Percentiles rank a stretch among this genome's conserved stretches.
Conservation (phyloP, 2,113 vertebrate genomes). For the Phalacrocorax pelagicus region DNA sequence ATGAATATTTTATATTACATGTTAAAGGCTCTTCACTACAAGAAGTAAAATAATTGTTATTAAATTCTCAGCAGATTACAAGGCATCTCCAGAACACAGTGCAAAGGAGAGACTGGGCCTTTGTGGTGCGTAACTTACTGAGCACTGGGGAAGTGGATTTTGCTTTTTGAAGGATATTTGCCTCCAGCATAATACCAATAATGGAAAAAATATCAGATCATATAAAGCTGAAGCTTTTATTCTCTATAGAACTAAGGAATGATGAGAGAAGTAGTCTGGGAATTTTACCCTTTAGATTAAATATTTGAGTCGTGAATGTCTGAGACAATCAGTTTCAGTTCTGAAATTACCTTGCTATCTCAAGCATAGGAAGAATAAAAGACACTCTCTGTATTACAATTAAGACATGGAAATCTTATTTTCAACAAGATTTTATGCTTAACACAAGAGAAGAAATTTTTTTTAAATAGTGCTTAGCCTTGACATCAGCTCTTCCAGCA, state of each 20-base stretch:
- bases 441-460: neutral
- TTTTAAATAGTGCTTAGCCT: constrained; percentile 1
- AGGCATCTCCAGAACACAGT: constrained; percentile 28
- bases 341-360: constrained; percentile 81
- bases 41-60: constrained; percentile 69
- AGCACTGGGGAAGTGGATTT: constrained; percentile 51
- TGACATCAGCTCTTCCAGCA: constrained; percentile 16
- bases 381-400: constrained; percentile 72
- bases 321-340: constrained; percentile 77
- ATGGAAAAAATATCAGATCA: constrained; percentile 83
- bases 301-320: constrained; percentile 80
- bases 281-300: constrained; percentile 82
- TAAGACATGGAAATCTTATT: constrained; percentile 76
- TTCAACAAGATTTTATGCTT: constrained; percentile 68
- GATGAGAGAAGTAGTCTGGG: constrained; percentile 75
- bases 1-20: constrained; percentile 67
- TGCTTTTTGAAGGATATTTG: constrained; percentile 78
- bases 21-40: constrained; percentile 52
- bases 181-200: constrained; percentile 79
- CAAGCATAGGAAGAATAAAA: constrained; percentile 76
- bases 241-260: constrained; percentile 72
- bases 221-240: constrained; percentile 78
- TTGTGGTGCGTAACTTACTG: constrained; percentile 37
- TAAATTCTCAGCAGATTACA: constrained; percentile 75
- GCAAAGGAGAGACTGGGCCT: constrained; percentile 50